Conservation (phyloP, 2,888 invertebrate species). For the Drosophila mayaguana region DNA sequence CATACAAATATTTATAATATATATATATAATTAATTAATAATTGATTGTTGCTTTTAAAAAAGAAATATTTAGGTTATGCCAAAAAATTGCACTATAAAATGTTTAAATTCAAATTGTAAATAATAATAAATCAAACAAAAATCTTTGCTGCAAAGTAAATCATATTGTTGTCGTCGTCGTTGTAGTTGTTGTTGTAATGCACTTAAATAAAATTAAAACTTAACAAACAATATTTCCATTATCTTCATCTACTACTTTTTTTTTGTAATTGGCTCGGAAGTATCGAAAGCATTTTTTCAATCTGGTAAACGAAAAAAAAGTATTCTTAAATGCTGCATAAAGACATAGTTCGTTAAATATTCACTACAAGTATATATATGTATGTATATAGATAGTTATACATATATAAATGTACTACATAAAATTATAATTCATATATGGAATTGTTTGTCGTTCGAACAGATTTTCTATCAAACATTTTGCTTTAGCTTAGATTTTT, state of each 20-base stretch:
- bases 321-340: conserved; percentile 69
- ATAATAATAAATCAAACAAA: conserved; percentile 45
- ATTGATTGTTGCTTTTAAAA: conserved; percentile 31
- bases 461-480: conserved; percentile 16
- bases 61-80: conserved; percentile 46
- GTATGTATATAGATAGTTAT: background rate
- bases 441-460: conserved; percentile 65
- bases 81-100: conserved; percentile 71
- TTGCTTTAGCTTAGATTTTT: conserved; percentile 8
- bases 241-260: conserved; percentile 1
- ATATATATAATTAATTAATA: conserved; percentile 14
- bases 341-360: conserved; percentile 57
- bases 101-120: conserved; percentile 53
- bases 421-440: conserved; percentile 57
- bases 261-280: conserved; percentile 72
- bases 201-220: conserved; percentile 69
- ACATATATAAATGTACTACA: conserved; percentile 8
- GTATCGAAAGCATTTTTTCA: conserved; percentile 23
- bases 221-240: conserved; percentile 70
- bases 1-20: conserved; percentile 41
- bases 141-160: conserved; percentile 62
- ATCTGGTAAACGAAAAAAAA: conserved; percentile 63
- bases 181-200: conserved; percentile 23
- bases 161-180: conserved; percentile 30
- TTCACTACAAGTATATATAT: conserved; percentile 12